Conservation (phyloP, 64 coral and sea anemone genomes). For the Porites lutea region DNA sequence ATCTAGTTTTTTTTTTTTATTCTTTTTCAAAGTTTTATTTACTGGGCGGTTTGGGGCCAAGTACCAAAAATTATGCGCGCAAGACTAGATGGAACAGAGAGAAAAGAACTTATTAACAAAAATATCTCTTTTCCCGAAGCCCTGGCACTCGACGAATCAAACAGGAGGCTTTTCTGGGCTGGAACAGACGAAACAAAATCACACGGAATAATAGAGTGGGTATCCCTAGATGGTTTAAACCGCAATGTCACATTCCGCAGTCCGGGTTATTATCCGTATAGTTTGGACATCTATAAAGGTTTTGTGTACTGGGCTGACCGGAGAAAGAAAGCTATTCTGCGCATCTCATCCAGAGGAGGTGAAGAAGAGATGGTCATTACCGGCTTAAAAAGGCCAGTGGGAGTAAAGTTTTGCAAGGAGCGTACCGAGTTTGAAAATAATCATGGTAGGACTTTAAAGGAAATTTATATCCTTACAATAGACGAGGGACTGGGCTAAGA, state of each 20-base stretch:
- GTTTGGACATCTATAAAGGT: not conserved
- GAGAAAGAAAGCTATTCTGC: not conserved
- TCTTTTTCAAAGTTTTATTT: not conserved
- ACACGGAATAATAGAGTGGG: not conserved
- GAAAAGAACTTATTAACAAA: not conserved
- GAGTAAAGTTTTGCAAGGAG: not conserved
- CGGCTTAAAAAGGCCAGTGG: not conserved
- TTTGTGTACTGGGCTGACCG: slow-evolving; percentile 17
- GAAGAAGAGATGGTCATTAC: not conserved
- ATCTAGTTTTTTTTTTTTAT: too few species aligned
- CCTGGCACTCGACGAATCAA: not conserved
- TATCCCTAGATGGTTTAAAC: not conserved
- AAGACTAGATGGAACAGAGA: slow-evolving; percentile 1
- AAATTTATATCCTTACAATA: too few species aligned
- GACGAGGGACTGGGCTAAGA: too few species aligned
- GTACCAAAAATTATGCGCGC: not conserved
- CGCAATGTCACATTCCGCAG: not conserved
- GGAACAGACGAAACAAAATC: not conserved
- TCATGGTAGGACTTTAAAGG: too few species aligned
- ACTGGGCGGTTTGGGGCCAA: not conserved
- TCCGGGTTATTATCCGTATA: not conserved
- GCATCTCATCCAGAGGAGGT: not conserved
- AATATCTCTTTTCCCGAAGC: not conserved
- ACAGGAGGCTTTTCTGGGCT: slow-evolving; percentile 11
- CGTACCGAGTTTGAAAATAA: not conserved